Evolutionary conservation across 2,113 vertebrate genomes (phyloP).

Genomic region (Sorex fumeus): DNA sequence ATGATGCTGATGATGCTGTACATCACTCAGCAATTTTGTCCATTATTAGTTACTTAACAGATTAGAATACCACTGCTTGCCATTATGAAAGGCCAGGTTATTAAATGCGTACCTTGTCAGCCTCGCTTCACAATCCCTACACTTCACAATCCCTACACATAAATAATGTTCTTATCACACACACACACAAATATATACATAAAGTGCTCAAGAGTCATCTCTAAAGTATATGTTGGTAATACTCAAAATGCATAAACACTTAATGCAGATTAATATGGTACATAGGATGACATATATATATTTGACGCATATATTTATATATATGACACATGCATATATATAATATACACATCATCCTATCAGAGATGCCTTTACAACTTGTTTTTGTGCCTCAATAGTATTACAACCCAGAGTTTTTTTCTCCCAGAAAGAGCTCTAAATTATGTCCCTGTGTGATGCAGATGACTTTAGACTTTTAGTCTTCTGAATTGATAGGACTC

Average conservation of each 20-base stretch:
- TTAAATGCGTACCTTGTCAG: neutral
- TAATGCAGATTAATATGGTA: neutral
- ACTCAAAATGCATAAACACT: neutral
- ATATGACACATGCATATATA: neutral
- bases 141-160: no score
- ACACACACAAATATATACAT: no score
- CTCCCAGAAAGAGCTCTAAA: conserved; percentile 1
- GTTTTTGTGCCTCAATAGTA: neutral
- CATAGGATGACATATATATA: no score
- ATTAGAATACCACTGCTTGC: neutral
- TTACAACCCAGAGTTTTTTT: neutral
- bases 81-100: neutral
- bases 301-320: neutral
- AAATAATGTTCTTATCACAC: neutral
- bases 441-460: neutral
- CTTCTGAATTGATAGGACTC: neutral
- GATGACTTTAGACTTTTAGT: neutral
- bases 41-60: neutral
- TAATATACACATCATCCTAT: neutral
- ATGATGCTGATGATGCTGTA: no score
- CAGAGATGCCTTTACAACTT: neutral
- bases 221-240: neutral
- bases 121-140: neutral
- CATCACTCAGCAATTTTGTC: neutral
- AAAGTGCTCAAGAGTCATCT: neutral